A percentile compares a stretch with the other conserved stretches of the same genome.
Conservation (phyloP, 2,797 vertebrate genomes). For the Anableps anableps region DNA sequence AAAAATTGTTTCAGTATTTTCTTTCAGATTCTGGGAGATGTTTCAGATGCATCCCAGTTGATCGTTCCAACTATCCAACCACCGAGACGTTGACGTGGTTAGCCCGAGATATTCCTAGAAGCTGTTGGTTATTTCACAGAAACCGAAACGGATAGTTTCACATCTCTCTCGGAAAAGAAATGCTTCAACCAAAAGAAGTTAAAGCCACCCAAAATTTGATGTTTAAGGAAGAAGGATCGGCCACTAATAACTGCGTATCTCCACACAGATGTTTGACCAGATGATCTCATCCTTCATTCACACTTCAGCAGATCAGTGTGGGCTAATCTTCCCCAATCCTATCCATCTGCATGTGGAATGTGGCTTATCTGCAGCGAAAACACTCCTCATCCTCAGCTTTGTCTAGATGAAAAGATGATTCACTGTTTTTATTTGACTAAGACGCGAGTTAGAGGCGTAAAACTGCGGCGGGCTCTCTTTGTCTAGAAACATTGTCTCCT, state of each 20-base stretch:
- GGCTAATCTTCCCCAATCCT: constrained; percentile 25
- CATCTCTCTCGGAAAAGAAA: constrained; percentile 54
- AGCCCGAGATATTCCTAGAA: constrained; percentile 66
- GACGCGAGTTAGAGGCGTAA: constrained; percentile 47
- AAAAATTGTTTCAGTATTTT: constrained; percentile 35
- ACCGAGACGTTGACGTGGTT: constrained; percentile 58
- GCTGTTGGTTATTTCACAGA: constrained; percentile 61
- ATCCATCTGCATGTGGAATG: constrained; percentile 39
- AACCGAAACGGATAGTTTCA: constrained; percentile 65
- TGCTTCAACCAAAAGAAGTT: constrained; percentile 43
- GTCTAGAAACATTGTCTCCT: constrained; percentile 57
- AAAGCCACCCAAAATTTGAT: constrained; percentile 31
- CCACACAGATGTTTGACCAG: constrained; percentile 7
- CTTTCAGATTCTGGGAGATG: constrained; percentile 39
- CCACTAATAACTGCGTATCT: constrained; percentile 28
- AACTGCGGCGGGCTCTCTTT: constrained; percentile 45
- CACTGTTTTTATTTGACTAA: constrained; percentile 60
- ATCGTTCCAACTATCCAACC: constrained; percentile 62
- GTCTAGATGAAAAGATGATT: constrained; percentile 50
- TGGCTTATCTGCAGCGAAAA: constrained; percentile 43
- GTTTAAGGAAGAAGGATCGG: constrained; percentile 35
- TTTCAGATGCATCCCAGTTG: constrained; percentile 43
- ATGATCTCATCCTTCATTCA: constrained; percentile 27
- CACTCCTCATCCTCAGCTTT: constrained; percentile 43
- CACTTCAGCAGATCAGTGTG: constrained; percentile 16